phyloP scores from a whole-genome alignment of 2,797 vertebrate species.

The Ispidina picta region DNA sequence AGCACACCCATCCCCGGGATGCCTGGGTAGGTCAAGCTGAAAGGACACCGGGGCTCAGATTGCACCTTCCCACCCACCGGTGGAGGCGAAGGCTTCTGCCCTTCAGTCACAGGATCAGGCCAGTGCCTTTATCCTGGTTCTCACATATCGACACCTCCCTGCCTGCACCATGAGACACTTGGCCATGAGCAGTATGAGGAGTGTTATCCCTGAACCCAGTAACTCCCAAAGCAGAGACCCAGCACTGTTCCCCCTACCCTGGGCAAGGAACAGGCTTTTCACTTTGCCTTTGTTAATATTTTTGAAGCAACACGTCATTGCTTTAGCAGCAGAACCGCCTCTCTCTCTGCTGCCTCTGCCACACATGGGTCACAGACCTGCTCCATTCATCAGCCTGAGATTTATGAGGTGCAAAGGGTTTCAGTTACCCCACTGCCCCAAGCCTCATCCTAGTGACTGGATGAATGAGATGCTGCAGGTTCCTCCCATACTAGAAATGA shows the following conservation, averaged over 20 bases:
- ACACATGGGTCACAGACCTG: background rate
- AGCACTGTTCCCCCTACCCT: background rate
- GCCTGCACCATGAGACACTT: background rate
- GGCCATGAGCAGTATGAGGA: background rate
- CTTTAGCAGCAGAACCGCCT: background rate
- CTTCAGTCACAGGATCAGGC: conserved; percentile 4
- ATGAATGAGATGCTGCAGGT: conserved; percentile 36
- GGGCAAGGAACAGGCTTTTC: background rate
- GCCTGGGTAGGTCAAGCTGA: background rate
- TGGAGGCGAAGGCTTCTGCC: background rate
- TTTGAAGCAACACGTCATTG: background rate
- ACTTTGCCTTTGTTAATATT: background rate
- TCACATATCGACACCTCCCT: conserved; percentile 20
- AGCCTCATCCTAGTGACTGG: background rate
- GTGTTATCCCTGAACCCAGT: background rate
- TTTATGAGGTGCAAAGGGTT: conserved; percentile 44
- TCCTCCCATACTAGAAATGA: background rate
- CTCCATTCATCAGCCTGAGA: conserved; percentile 51
- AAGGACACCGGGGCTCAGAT: conserved; percentile 11
- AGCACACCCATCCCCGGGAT: accelerated
- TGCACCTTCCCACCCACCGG: conserved; percentile 20
- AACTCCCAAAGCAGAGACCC: background rate
- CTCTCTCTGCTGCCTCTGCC: background rate
- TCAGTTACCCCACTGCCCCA: background rate
- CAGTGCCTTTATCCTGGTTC: background rate